phyloP scores from a whole-genome alignment of 2,113 vertebrate genomes.

The Ophiodon elongatus region DNA sequence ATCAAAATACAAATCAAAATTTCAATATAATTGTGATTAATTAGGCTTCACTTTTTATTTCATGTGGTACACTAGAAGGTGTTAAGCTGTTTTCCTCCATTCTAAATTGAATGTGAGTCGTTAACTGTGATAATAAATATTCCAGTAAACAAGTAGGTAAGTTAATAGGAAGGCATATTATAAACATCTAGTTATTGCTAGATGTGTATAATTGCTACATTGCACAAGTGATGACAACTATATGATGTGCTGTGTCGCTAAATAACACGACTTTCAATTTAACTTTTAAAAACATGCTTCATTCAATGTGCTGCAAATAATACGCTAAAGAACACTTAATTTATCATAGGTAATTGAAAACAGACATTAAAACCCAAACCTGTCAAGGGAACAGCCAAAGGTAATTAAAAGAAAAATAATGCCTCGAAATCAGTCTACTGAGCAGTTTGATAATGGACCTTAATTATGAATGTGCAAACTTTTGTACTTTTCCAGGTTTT shows the following conservation, averaged over 20 bases:
- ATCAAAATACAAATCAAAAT: not conserved
- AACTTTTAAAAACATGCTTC: constrained; percentile 21
- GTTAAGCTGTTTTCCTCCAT: not conserved
- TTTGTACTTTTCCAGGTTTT: constrained; percentile 62
- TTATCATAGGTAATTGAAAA: constrained; percentile 59
- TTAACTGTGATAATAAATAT: not conserved
- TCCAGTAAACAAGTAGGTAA: not conserved
- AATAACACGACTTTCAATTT: constrained; percentile 14
- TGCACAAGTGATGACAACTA: not conserved
- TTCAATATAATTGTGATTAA: not conserved
- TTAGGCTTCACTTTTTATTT: not conserved
- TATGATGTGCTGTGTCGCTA: not conserved
- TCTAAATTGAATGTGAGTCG: not conserved
- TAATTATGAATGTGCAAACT: constrained; percentile 64
- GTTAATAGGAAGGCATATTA: not conserved
- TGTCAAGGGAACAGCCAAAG: constrained; percentile 44
- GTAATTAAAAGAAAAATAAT: constrained; percentile 44
- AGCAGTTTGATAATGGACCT: constrained; percentile 58
- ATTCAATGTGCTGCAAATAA: constrained; percentile 43
- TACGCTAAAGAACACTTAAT: constrained; percentile 23
- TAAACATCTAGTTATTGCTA: not conserved
- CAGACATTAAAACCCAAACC: constrained; percentile 51
- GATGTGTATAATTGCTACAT: not conserved
- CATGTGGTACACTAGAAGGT: not conserved
- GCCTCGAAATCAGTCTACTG: constrained; percentile 37